A percentile compares a stretch with the other conserved stretches of the same genome.
Evolutionary conservation across 2,113 vertebrate genomes (phyloP).

Genomic region (Periophthalmus modestus): DNA sequence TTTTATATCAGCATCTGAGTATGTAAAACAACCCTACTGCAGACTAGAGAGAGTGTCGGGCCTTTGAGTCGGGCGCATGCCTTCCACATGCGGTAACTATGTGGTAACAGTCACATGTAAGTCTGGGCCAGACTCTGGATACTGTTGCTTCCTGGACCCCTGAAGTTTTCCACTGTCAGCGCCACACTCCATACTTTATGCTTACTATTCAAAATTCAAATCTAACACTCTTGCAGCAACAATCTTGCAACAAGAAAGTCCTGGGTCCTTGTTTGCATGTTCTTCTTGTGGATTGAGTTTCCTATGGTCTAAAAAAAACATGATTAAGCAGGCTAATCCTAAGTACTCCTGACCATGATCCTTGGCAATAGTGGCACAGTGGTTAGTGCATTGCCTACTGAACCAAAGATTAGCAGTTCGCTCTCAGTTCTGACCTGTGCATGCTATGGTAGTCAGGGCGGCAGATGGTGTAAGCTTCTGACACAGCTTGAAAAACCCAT

Average conservation of each 20-base stretch:
- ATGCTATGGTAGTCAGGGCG: no score
- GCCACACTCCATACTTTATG: background rate
- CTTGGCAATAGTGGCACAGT: no score
- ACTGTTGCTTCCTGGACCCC: slow-evolving; percentile 53
- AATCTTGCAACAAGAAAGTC: background rate
- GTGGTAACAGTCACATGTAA: slow-evolving; percentile 60
- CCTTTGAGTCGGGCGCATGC: slow-evolving; percentile 67
- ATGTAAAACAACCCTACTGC: background rate
- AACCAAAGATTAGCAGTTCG: no score
- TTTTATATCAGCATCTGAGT: background rate
- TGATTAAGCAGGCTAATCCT: no score
- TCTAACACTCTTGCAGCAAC: no score
- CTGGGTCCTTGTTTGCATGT: background rate
- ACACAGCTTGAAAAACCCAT: no score
- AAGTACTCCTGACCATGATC: no score
- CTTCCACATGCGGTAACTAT: slow-evolving; percentile 78
- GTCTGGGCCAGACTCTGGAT: slow-evolving; percentile 75
- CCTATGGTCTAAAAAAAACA: no score
- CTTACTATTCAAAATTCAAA: background rate
- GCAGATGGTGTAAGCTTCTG: no score
- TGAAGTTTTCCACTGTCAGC: slow-evolving; percentile 2
- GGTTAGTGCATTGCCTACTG: no score
- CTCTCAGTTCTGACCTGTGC: no score
- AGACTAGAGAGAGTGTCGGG: slow-evolving; percentile 24
- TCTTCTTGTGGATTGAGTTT: no score